Evolutionary conservation across 2,888 invertebrate species (phyloP), one percentile per base, ranked within the genome.

Genomic region (Synergus itoensis): DNA sequence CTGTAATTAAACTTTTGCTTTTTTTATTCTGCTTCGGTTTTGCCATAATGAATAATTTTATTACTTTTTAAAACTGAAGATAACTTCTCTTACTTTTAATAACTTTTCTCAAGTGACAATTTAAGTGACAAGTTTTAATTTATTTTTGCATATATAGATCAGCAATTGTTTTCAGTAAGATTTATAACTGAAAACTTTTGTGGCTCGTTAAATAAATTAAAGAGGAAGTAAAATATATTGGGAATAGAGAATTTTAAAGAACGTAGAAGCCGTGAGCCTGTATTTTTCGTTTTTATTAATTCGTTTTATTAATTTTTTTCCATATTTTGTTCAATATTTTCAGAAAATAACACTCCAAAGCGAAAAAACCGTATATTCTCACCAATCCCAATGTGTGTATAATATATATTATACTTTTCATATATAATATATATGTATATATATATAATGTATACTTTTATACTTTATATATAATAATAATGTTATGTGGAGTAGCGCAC

Each of bases 261-360:
- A 62, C 14, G 16, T 62, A 62, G 43, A 62, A 62, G 18, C 40
- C 60, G 14, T 62, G 57, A 45, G 21, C 28, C 21, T 7, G 43
- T 76, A 62, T 79, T 82, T 84, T 85, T 86, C 83, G 83, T 90
- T 91, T 90, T 90, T 90, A 90, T 89, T 90, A 88, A 89, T 92
- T 90, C 87, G 86, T 91, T 91, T 90, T 90, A 90, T 89, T 91
- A 87, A 88, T 90, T 91, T 90, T 91, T 89, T 91, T 92, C 91
- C 91, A 91, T 91, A 91, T 92, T 92, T 92, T 91, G 90, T 91
- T 92, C 91, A 92, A 92, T 92, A 92, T 92, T 92, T 91, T 92
- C 92, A 92, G 92, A 92, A 92, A 92, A 92, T 92, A 92, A 92
- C 92, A 92, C 92, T 92, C 91, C 92, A 91, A 92, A 92, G 92